A percentile compares a stretch with the other conserved stretches of the same genome.
These are phyloP conservation scores for Caenorhabditis sp. DNA, from an alignment of 2,888 invertebrate species.

Conservation along the genomic window DNA sequence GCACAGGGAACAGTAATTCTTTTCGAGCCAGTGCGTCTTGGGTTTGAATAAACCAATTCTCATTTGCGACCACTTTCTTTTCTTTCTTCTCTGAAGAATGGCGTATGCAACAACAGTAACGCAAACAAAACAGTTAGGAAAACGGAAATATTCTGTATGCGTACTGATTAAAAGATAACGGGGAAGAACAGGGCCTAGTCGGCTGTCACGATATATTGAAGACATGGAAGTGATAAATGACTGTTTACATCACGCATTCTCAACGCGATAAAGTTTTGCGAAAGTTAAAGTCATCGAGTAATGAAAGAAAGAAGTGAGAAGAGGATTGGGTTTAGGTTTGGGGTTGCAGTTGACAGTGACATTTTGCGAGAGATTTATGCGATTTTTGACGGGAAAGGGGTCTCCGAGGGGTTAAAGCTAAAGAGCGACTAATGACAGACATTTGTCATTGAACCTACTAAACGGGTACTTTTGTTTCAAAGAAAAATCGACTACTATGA, in stretches of 20 bases:
- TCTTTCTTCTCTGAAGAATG: no score
- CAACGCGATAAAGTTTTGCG: neutral
- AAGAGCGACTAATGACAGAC: neutral
- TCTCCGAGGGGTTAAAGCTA: conserved; percentile 26
- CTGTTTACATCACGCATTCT: conserved; percentile 31
- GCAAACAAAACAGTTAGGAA: conserved; percentile 40
- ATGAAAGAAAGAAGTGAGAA: neutral
- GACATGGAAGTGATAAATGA: conserved; percentile 43
- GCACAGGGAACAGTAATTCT: no score
- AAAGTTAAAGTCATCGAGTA: neutral
- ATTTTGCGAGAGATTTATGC: conserved; percentile 26
- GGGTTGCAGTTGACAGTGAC: conserved; percentile 3
- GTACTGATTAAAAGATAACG: conserved; percentile 47
- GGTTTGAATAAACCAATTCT: no score
- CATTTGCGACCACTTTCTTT: no score
- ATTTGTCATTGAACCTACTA: conserved; percentile 45
- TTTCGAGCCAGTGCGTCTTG: no score
- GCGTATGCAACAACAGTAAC: conserved; percentile 7
- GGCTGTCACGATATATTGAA: conserved; percentile 41
- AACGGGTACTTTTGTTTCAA: conserved; percentile 11
- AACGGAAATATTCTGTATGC: conserved; percentile 5
- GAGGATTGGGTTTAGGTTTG: neutral
- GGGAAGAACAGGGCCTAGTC: conserved; percentile 24
- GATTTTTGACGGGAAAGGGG: conserved; percentile 1
- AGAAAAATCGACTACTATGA: no score